Percentiles rank a stretch among this genome's conserved stretches.
These are phyloP conservation scores for Actinemys pallida DNA, from an alignment of 2,113 vertebrate species.

Conservation along the genomic window DNA sequence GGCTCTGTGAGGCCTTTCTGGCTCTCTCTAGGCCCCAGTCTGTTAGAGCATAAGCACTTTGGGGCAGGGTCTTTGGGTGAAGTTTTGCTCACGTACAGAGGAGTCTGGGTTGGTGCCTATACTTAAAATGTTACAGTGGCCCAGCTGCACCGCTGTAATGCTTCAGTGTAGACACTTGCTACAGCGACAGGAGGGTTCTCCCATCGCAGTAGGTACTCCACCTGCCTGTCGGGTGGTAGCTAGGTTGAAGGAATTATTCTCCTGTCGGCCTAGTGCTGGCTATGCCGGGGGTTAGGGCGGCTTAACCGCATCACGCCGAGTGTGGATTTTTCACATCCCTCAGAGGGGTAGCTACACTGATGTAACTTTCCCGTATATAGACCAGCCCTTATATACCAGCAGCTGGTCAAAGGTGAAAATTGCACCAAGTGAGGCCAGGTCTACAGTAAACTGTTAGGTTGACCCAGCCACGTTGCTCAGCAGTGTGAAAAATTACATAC, in stretches of 20 bases:
- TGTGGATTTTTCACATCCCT: background rate
- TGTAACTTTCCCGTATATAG: background rate
- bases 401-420: background rate
- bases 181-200: background rate
- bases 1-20: background rate
- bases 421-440: background rate
- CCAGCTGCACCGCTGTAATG: background rate
- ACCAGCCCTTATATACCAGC: background rate
- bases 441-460: background rate
- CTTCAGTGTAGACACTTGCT: background rate
- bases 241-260: background rate
- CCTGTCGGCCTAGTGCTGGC: background rate
- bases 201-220: accelerated
- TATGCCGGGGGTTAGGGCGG: background rate
- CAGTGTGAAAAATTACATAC: background rate
- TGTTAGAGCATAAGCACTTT: background rate
- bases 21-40: background rate
- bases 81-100: background rate
- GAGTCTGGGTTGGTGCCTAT: background rate
- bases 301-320: background rate
- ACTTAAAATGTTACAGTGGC: background rate
- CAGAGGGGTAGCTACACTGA: background rate
- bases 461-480: background rate
- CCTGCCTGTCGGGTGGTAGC: too few species aligned
- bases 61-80: background rate